phyloP scores from a whole-genome alignment of 2,113 vertebrate species.

The Leucoraja erinaceus region DNA sequence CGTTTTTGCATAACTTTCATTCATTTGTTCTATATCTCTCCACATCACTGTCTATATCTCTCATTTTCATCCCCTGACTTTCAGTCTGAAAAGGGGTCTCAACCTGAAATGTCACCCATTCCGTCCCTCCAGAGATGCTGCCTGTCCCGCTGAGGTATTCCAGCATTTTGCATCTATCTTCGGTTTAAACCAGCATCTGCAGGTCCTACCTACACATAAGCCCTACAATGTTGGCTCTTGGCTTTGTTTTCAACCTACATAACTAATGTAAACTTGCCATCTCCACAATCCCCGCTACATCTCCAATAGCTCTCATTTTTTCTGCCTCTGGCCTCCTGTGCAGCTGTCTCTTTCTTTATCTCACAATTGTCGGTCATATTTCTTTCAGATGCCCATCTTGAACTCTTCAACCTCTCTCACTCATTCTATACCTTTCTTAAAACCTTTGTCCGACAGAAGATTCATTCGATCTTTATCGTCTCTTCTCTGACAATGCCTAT shows the following conservation, averaged over 20 bases:
- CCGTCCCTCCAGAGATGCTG: too few relatives aligned
- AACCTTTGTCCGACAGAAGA: not conserved
- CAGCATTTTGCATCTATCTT: too few relatives aligned
- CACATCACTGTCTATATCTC: too few relatives aligned
- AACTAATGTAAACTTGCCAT: not conserved
- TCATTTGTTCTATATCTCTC: too few relatives aligned
- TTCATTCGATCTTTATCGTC: not conserved
- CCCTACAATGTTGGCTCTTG: not conserved
- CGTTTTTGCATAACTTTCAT: too few relatives aligned
- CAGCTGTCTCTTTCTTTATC: not conserved
- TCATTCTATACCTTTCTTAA: not conserved
- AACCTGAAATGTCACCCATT: too few relatives aligned
- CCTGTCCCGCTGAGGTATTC: too few relatives aligned
- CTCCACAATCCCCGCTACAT: not conserved
- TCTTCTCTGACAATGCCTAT: not conserved
- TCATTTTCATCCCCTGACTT: too few relatives aligned
- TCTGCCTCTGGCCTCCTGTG: not conserved
- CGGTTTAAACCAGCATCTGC: too few relatives aligned
- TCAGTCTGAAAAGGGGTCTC: too few relatives aligned
- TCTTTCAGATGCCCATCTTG: not conserved
- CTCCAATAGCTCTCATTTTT: not conserved
- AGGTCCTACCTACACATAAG: too few relatives aligned
- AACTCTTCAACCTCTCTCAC: not conserved
- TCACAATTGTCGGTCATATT: not conserved
- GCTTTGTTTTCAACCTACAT: too few relatives aligned